A percentile compares a stretch with the other conserved stretches of the same genome.
Evolutionary conservation across 2,888 invertebrate genomes (phyloP).

Genomic region (Parapristionchus giblindavisi): DNA sequence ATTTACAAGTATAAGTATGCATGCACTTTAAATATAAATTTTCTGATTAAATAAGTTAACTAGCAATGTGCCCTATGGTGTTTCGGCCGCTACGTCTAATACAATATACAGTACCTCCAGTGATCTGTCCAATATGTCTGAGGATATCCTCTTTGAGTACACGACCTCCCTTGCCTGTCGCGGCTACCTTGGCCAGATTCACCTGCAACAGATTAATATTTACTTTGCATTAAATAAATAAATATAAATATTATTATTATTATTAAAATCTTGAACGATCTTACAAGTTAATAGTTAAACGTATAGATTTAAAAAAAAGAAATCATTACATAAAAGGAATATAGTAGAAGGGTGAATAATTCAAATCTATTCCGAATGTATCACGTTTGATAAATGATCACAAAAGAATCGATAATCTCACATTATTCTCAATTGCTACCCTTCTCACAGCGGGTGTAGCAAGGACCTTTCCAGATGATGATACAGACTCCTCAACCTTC

Average conservation of each 20-base stretch:
- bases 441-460: constrained; percentile 94
- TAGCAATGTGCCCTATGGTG: too few species aligned
- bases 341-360: too few species aligned
- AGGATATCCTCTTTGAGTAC: constrained; percentile 94
- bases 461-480: constrained; percentile 73
- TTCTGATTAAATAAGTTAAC: too few species aligned
- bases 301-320: neutral
- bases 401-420: constrained; percentile 69
- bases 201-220: constrained; percentile 72
- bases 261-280: too few species aligned
- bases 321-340: neutral
- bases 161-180: constrained; percentile 87
- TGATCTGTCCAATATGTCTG: constrained; percentile 55
- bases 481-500: constrained; percentile 18
- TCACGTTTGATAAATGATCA: neutral
- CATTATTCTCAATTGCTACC: constrained; percentile 87
- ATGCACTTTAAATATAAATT: too few species aligned
- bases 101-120: constrained; percentile 38
- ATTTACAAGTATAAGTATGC: too few species aligned
- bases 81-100: too few species aligned
- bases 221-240: neutral
- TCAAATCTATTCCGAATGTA: neutral
- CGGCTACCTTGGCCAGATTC: constrained; percentile 78
- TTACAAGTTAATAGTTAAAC: neutral
- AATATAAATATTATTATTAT: too few species aligned